A percentile compares a stretch with the other conserved stretches of the same genome.
These are phyloP conservation scores for Oceanodroma tethys DNA, from an alignment of 2,113 vertebrate genomes.

Conservation along the genomic window DNA sequence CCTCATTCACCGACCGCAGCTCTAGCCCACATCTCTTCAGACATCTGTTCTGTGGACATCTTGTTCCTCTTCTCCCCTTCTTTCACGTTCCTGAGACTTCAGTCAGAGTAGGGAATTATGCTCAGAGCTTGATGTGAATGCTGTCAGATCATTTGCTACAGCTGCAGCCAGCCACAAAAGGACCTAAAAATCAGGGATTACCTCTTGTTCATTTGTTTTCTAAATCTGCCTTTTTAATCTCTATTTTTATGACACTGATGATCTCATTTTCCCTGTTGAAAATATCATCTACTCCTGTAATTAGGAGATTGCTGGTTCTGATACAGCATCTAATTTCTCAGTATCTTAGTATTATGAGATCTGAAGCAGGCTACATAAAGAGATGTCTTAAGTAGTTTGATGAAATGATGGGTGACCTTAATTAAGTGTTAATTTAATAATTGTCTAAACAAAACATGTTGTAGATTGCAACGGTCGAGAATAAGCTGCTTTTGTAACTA, in stretches of 20 bases:
- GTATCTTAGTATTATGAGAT: neutral
- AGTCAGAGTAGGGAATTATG: conserved; percentile 1
- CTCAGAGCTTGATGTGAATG: neutral
- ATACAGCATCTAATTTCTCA: conserved; percentile 5
- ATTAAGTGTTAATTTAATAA: conserved; percentile 18
- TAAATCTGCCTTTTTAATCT: conserved; percentile 43
- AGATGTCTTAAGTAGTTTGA: neutral
- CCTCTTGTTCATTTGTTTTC: conserved; percentile 51
- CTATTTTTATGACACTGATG: conserved; percentile 57
- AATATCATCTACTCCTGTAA: conserved; percentile 30
- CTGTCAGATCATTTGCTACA: conserved; percentile 8
- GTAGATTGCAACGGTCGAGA: neutral
- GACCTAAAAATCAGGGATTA: conserved; percentile 49
- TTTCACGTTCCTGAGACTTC: neutral
- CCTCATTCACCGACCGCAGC: neutral
- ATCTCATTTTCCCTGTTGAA: conserved; percentile 49
- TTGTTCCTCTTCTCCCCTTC: neutral
- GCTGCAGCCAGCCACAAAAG: conserved; percentile 42
- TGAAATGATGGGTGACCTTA: neutral
- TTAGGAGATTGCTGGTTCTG: conserved; percentile 42
- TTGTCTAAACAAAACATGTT: neutral
- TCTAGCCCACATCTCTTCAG: neutral
- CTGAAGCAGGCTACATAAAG: conserved; percentile 9
- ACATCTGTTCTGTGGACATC: neutral
- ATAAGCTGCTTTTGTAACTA: neutral